Conservation (phyloP, 2,113 vertebrate genomes). For the Apodemus sylvaticus region DNA sequence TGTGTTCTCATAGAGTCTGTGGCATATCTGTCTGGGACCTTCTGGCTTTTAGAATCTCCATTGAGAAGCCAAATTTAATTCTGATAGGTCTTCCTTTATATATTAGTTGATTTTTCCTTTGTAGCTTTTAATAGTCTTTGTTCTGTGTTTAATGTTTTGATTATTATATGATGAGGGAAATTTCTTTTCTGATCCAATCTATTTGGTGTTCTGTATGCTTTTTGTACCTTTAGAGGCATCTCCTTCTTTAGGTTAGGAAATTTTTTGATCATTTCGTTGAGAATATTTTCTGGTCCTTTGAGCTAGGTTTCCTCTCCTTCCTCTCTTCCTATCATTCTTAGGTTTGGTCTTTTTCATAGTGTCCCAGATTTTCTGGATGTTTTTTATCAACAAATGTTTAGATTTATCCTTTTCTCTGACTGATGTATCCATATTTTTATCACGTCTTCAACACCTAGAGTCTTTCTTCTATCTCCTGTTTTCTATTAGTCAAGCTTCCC, state of each 20-base stretch:
- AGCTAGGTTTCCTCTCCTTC: not conserved
- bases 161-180: not conserved
- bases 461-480: not conserved
- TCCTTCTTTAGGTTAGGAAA: not conserved
- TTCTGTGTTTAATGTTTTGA: not conserved
- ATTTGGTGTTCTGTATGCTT: not conserved
- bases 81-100: not conserved
- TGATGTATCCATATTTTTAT: not conserved
- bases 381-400: not conserved
- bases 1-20: not conserved
- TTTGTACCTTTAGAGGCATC: not conserved
- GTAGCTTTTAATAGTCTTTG: not conserved
- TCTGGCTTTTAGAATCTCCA: not conserved
- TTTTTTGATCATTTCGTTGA: not conserved
- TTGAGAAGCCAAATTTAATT: not conserved
- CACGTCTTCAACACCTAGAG: not conserved
- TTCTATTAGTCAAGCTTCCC: not conserved
- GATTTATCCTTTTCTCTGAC: not conserved
- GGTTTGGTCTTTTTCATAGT: not conserved
- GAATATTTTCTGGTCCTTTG: not conserved
- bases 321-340: not conserved
- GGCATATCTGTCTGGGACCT: not conserved
- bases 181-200: not conserved
- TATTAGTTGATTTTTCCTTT: not conserved
- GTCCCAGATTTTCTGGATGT: not conserved